Percentiles rank a stretch among this genome's conserved stretches.
phyloP scores from a whole-genome alignment of 2,888 invertebrate genomes.

The Podotricha telesiphe region DNA sequence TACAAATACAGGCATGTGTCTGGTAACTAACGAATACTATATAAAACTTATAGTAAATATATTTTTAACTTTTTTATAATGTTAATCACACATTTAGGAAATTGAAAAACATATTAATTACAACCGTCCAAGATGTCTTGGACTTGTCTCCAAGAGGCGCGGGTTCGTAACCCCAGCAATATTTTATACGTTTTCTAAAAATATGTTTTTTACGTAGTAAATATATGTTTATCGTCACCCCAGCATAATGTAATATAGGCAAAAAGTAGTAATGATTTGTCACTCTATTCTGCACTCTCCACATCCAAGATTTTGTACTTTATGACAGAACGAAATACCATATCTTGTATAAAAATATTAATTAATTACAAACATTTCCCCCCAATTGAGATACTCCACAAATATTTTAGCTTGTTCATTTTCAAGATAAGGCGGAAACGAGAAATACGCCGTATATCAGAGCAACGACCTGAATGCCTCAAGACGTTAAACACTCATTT shows the following conservation, averaged over 20 bases:
- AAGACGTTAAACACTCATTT: slow-evolving; percentile 45
- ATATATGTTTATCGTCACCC: too few relatives aligned
- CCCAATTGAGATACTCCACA: not conserved
- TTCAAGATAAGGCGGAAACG: not conserved
- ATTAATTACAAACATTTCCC: not conserved
- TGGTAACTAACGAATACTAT: not conserved
- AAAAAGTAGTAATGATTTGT: not conserved
- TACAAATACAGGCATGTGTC: not conserved
- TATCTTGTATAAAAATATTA: not conserved
- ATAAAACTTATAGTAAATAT: not conserved
- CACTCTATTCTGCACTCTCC: not conserved
- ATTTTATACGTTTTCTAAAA: too few relatives aligned
- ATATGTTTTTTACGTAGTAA: too few relatives aligned
- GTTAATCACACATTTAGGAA: too few relatives aligned
- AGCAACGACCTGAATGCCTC: slow-evolving; percentile 28
- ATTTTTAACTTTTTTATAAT: not conserved
- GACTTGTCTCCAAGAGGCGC: too few relatives aligned
- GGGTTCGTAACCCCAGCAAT: too few relatives aligned
- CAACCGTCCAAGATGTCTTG: too few relatives aligned
- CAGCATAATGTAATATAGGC: too few relatives aligned
- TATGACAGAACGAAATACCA: too few relatives aligned
- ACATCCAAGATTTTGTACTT: too few relatives aligned
- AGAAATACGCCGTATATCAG: slow-evolving; percentile 26
- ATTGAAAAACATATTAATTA: too few relatives aligned
- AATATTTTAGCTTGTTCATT: not conserved